Percentiles rank a stretch among this genome's conserved stretches.
These are phyloP conservation scores for Poeciliopsis retropinna DNA, from an alignment of 2,113 vertebrate species.

Conservation along the genomic window DNA sequence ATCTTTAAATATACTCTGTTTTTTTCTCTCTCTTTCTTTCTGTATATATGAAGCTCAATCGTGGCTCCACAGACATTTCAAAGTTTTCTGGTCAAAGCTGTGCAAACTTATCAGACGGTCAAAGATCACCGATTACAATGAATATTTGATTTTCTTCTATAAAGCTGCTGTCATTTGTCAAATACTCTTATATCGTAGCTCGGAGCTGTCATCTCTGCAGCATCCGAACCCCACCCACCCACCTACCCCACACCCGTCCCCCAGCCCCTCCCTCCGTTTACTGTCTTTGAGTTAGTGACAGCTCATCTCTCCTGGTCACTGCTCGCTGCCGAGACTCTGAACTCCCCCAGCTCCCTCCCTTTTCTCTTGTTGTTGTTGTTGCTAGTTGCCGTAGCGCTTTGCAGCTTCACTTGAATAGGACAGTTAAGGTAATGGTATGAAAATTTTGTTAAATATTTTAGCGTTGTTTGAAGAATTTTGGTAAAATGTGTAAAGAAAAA, in stretches of 20 bases:
- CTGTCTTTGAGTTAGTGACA: conserved; percentile 74
- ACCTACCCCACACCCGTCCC: background rate
- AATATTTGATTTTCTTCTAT: conserved; percentile 50
- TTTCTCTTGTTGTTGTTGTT: conserved; percentile 62
- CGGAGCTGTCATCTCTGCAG: conserved; percentile 68
- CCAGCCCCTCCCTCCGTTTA: background rate
- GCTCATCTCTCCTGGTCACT: conserved; percentile 74
- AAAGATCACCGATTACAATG: conserved; percentile 64
- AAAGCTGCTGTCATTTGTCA: conserved; percentile 71
- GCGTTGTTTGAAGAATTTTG: background rate
- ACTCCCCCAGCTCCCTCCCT: conserved; percentile 66
- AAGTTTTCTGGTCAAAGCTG: conserved; percentile 49
- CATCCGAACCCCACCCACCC: background rate
- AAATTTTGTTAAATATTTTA: too few relatives aligned
- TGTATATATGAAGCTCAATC: conserved; percentile 9
- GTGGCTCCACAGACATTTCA: conserved; percentile 32
- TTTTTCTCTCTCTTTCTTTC: background rate
- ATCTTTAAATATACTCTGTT: conserved; percentile 50
- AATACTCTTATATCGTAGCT: conserved; percentile 59
- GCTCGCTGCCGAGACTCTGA: conserved; percentile 71
- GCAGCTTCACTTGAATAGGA: conserved; percentile 20
- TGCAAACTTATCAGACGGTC: conserved; percentile 49
- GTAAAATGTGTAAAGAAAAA: too few relatives aligned
- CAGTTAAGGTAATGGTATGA: conserved; percentile 32
- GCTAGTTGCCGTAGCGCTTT: conserved; percentile 44